Evolutionary conservation across 2,113 vertebrate genomes (phyloP).

Genomic region (Eulemur macaco): DNA sequence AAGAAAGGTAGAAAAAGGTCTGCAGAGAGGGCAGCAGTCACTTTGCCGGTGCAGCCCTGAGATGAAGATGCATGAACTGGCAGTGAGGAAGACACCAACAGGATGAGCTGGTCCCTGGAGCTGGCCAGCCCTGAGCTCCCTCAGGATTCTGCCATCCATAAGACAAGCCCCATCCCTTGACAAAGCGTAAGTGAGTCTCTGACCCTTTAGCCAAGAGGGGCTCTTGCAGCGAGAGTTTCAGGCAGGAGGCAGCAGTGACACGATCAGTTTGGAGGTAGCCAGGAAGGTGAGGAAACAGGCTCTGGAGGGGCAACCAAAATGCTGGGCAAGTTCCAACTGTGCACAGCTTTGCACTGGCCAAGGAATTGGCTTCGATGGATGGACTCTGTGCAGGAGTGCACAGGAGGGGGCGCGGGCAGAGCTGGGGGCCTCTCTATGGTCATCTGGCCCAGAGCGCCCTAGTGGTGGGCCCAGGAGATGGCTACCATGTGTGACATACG

Average conservation of each 20-base stretch:
- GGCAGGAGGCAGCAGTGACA: not conserved
- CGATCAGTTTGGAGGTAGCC: fast-evolving
- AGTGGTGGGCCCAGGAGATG: fast-evolving
- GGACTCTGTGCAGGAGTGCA: not conserved
- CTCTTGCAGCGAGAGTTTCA: not conserved
- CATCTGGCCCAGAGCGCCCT: not conserved
- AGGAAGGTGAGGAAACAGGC: not conserved
- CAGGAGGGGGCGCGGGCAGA: fast-evolving
- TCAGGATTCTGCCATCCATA: not conserved
- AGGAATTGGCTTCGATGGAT: not conserved
- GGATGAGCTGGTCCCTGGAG: not conserved
- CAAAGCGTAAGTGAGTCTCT: not conserved
- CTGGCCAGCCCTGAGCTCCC: not conserved
- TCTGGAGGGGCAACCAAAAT: not conserved
- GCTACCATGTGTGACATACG: not conserved
- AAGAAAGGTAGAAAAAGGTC: not conserved
- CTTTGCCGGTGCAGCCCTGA: not conserved
- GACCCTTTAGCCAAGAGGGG: not conserved
- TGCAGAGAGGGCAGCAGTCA: not conserved
- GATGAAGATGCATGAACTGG: fast-evolving
- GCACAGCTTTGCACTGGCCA: not conserved
- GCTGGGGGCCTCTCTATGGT: not conserved
- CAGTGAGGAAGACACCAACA: fast-evolving
- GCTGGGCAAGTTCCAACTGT: not conserved
- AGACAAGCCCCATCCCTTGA: not conserved